Conservation (phyloP, 2,888 invertebrate genomes). For the Masnerella sp. region DNA sequence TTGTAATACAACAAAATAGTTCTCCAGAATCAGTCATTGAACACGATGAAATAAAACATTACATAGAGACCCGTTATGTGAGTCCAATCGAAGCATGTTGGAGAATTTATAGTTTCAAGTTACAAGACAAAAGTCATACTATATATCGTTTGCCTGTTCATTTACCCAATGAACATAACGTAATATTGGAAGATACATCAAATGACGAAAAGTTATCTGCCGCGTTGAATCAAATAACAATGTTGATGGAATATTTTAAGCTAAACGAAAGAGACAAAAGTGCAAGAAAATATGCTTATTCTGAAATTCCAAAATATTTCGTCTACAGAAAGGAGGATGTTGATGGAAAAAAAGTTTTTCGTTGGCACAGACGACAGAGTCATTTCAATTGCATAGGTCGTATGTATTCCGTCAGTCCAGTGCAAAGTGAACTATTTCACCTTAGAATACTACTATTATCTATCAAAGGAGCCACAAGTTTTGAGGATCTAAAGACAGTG, state of each 20-base stretch:
- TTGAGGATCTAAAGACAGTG: constrained; percentile 2
- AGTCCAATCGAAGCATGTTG: constrained; percentile 10
- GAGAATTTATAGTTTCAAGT: constrained; percentile 11
- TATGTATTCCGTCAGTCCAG: constrained; percentile 8
- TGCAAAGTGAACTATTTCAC: constrained; percentile 14
- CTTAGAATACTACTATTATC: constrained; percentile 15
- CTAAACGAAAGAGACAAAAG: not conserved
- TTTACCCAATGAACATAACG: constrained; percentile 63
- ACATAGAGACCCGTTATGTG: constrained; percentile 1
- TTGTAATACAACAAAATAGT: not conserved
- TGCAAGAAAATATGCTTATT: constrained; percentile 6
- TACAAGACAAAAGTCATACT: constrained; percentile 10
- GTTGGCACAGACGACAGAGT: not conserved
- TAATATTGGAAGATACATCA: constrained; percentile 2
- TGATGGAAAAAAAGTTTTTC: constrained; percentile 5
- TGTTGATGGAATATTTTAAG: constrained; percentile 22
- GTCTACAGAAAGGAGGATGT: constrained; percentile 7
- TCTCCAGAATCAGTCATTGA: constrained; percentile 16
- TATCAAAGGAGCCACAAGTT: constrained; percentile 10
- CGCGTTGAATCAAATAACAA: constrained; percentile 9
- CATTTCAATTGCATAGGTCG: constrained; percentile 8
- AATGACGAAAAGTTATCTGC: constrained; percentile 3
- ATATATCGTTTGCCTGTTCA: constrained; percentile 14
- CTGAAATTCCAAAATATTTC: constrained; percentile 11
- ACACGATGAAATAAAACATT: constrained; percentile 8